phyloP scores from a whole-genome alignment of 2,888 invertebrate species.

The Gonocerus acuteangulatus region DNA sequence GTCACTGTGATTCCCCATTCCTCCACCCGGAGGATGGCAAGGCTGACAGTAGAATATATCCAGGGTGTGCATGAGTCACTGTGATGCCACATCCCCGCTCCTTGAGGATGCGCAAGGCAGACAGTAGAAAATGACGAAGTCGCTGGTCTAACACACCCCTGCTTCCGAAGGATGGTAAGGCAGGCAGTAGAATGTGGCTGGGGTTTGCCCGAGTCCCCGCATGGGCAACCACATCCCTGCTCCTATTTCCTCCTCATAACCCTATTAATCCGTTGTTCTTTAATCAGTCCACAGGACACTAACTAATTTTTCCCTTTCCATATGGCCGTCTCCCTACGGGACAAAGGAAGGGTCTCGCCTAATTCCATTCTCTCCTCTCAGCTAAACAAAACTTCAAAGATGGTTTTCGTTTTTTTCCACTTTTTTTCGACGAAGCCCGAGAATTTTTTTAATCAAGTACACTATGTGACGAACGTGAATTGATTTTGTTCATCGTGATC shows the following conservation, averaged over 20 bases:
- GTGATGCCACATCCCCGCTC: no score
- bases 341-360: slow-evolving; percentile 6
- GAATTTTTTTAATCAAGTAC: background rate
- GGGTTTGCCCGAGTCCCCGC: no score
- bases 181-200: no score
- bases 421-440: background rate
- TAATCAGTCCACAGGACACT: slow-evolving; percentile 9
- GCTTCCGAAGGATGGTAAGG: no score
- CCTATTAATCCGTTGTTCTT: slow-evolving; percentile 4
- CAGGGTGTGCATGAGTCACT: no score
- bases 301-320: slow-evolving; percentile 15
- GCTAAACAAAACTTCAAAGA: slow-evolving; percentile 11
- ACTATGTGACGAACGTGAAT: background rate
- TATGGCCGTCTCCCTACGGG: background rate
- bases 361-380: slow-evolving; percentile 5
- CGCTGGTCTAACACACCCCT: no score
- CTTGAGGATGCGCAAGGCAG: no score
- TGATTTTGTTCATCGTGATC: background rate
- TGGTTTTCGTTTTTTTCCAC: background rate
- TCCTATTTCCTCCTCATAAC: slow-evolving; percentile 11
- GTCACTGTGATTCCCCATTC: no score
- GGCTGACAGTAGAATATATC: no score
- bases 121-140: no score
- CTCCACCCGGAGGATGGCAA: no score
- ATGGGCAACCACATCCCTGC: background rate